phyloP scores from a whole-genome alignment of 2,113 vertebrate species.

The Limanda limanda region DNA sequence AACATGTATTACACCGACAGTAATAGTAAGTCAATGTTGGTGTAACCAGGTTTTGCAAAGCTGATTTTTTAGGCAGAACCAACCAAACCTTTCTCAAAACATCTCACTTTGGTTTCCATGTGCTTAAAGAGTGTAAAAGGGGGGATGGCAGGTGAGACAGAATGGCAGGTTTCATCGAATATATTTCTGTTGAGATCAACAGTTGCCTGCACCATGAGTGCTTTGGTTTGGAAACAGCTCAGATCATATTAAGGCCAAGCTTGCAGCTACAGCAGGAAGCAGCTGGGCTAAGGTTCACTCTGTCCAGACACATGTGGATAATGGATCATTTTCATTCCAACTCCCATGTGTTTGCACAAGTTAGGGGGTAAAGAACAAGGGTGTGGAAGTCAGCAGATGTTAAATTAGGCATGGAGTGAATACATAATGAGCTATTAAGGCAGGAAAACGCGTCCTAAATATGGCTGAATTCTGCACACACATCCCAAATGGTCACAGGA shows the following conservation, averaged over 20 bases:
- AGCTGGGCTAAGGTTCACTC: conserved; percentile 64
- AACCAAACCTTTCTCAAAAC: conserved; percentile 21
- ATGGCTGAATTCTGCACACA: conserved; percentile 44
- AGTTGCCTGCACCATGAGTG: conserved; percentile 43
- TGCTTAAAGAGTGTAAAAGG: conserved; percentile 33
- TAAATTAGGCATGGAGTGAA: conserved; percentile 77
- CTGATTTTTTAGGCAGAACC: not conserved
- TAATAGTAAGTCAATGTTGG: not conserved
- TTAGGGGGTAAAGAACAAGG: conserved; percentile 54
- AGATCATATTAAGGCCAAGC: conserved; percentile 55
- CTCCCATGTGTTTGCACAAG: conserved; percentile 58
- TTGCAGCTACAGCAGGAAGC: conserved; percentile 55
- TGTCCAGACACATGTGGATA: conserved; percentile 75
- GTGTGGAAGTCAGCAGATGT: conserved; percentile 71
- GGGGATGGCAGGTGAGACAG: conserved; percentile 30
- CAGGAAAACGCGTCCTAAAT: conserved; percentile 66
- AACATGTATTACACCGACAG: not conserved
- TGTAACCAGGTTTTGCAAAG: not conserved
- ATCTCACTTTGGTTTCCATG: conserved; percentile 39
- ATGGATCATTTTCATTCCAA: conserved; percentile 75
- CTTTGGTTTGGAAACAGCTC: conserved; percentile 51
- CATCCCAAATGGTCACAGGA: conserved; percentile 49
- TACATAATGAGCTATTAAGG: conserved; percentile 77
- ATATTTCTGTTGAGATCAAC: conserved; percentile 63
- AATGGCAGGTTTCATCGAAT: conserved; percentile 38